A percentile compares a stretch with the other conserved stretches of the same genome.
Evolutionary conservation across 2,797 vertebrate species (phyloP).

Genomic region (Lagocephalus sceleratus): DNA sequence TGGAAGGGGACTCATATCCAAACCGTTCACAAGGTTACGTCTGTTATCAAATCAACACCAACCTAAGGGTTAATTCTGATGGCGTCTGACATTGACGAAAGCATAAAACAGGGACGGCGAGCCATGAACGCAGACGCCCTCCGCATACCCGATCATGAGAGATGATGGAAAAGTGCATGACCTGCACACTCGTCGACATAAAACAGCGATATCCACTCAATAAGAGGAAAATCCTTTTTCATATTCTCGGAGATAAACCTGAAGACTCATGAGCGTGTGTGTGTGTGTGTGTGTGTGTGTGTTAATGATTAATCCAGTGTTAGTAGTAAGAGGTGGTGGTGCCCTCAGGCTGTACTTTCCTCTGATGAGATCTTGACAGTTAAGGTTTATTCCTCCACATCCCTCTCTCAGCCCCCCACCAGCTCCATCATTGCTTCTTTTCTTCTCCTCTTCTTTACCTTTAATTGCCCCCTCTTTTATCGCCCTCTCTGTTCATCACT

Average conservation of each 20-base stretch:
- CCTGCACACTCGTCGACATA: constrained; percentile 6
- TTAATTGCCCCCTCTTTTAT: constrained; percentile 38
- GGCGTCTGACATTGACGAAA: no score
- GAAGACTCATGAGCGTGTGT: constrained; percentile 3
- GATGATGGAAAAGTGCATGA: neutral
- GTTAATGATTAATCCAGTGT: constrained; percentile 53
- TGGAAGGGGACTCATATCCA: no score
- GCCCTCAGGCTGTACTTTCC: constrained; percentile 58
- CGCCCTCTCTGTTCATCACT: constrained; percentile 19
- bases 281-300: constrained; percentile 3
- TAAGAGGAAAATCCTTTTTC: constrained; percentile 42
- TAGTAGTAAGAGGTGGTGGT: constrained; percentile 57
- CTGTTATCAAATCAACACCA: no score
- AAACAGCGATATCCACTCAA: constrained; percentile 21
- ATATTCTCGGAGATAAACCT: constrained; percentile 40
- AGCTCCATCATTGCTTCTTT: constrained; percentile 15
- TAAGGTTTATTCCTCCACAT: constrained; percentile 52
- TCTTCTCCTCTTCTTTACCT: constrained; percentile 3
- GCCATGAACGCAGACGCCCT: no score
- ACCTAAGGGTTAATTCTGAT: no score
- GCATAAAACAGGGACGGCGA: no score
- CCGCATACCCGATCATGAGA: no score
- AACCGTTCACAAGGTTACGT: no score
- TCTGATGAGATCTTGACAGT: constrained; percentile 70
- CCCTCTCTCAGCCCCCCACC: constrained; percentile 24